These are phyloP conservation scores for Laothoe populi DNA, from an alignment of 2,888 invertebrate genomes.

Conservation along the genomic window DNA sequence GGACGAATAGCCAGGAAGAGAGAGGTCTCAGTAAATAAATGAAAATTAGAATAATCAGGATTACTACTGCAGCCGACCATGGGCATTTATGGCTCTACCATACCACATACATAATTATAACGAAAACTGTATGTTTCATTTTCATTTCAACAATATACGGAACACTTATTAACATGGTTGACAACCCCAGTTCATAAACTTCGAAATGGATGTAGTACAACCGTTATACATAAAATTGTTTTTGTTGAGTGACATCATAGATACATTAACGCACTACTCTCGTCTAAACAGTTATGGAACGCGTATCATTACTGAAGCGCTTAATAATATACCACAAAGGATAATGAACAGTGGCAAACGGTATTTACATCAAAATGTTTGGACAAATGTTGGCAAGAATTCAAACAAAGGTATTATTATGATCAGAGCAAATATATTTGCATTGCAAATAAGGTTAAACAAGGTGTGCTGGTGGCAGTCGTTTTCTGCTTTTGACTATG, in stretches of 20 bases:
- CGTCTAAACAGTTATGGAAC: neutral
- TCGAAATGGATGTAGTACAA: neutral
- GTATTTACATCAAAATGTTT: slow-evolving; percentile 25
- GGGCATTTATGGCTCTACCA: no score
- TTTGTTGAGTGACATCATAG: neutral
- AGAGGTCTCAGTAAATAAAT: no score
- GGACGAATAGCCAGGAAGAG: no score
- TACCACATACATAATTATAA: no score
- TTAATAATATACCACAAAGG: slow-evolving; percentile 2
- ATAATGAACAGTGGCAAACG: slow-evolving; percentile 3
- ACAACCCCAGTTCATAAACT: no score
- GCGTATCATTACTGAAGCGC: neutral
- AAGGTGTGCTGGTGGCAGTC: neutral
- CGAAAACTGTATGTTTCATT: no score
- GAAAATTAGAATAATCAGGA: no score
- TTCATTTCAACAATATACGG: no score
- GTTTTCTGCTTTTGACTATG: neutral
- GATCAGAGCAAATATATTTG: slow-evolving; percentile 23
- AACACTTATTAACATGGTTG: no score
- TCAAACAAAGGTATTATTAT: slow-evolving; percentile 28
- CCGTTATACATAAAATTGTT: neutral
- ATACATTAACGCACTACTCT: neutral
- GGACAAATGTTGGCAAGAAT: slow-evolving; percentile 33
- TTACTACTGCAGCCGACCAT: no score
- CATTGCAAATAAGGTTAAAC: slow-evolving; percentile 23